Evolutionary conservation across 2,797 vertebrate genomes (phyloP).

Genomic region (Lindbergichthys nudifrons): DNA sequence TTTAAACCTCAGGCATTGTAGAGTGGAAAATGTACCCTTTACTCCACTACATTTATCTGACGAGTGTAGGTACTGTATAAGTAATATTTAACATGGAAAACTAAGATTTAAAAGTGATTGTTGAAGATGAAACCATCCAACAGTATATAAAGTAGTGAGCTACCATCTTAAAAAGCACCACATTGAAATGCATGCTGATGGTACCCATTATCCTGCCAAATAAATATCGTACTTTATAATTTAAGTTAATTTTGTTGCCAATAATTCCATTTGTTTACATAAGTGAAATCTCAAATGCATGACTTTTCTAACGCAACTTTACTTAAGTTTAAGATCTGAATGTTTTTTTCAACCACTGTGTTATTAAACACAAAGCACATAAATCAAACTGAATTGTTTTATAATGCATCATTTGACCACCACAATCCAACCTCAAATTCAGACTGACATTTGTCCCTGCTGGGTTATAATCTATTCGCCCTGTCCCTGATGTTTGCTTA

Average conservation of each 20-base stretch:
- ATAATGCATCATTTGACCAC: neutral
- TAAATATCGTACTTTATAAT: neutral
- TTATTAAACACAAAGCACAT: conserved; percentile 2
- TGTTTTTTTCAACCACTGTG: neutral
- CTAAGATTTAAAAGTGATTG: neutral
- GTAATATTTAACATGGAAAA: neutral
- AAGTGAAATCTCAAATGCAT: neutral
- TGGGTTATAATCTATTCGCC: conserved; percentile 19
- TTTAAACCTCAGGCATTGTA: neutral
- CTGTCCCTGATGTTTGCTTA: conserved; percentile 22
- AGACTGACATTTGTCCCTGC: conserved; percentile 15
- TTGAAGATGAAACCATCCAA: neutral
- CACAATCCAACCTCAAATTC: neutral
- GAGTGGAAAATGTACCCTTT: neutral
- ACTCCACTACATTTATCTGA: neutral
- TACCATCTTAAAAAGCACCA: neutral
- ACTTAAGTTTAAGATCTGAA: neutral
- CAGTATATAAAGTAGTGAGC: neutral
- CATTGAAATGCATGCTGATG: conserved; percentile 11
- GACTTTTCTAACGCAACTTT: neutral
- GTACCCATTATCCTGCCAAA: neutral
- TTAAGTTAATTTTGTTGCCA: neutral
- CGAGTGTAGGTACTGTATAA: neutral
- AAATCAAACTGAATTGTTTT: neutral
- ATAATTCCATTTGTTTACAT: neutral